Evolutionary conservation across 2,797 vertebrate genomes (phyloP), one percentile per base, ranked within the genome.

Genomic region (Nannoperca australis): DNA sequence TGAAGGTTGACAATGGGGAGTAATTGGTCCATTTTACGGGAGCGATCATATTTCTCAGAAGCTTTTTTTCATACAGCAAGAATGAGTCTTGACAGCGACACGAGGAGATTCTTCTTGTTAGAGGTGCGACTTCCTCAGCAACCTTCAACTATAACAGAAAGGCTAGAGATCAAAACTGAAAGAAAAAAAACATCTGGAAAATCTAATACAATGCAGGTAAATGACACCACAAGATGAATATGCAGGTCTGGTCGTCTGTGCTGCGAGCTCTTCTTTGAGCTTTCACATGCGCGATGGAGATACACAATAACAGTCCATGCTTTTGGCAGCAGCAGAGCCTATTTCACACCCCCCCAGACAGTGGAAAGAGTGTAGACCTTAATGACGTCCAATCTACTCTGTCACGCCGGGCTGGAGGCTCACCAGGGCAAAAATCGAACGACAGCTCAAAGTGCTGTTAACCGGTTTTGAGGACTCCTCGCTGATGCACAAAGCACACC

Each of bases 21-120:
- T 97, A 98, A 98, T 98, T 97, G 97, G 96, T 96, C 94, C 94
- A 92, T 96, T 98, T 98, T 97, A 97, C 96, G 96, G 96, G 96
- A 96, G 96, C 94, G 95, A 97, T 97, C 96, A 97, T 98, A 97
- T 97, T 97, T 97, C 97, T 96, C 95, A 91, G 59, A 93, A 94
- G 94, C 93, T 97, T 96, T 95, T 94, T 95, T 94, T 93, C 73
- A 95, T 93, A 94, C 90, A 88, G 93, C 92, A 90, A 94, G 95
- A 97, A 96, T 95, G 94, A 94, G 95, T 95, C 95, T 95, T 95
- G 94, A 96, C 92, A 95, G 93, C 94, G 94, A 95, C 96, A 96
- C 94, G 86, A 95, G 94, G 94, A 96, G 95, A 93, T 94, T 81
- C 84, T 78, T 81, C 81, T 84, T 54, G 73, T 85, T 78, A 73